Evolutionary conservation across 2,888 invertebrate genomes (phyloP), one percentile per base, ranked within the genome.

Genomic region (Pterostichus madidus): DNA sequence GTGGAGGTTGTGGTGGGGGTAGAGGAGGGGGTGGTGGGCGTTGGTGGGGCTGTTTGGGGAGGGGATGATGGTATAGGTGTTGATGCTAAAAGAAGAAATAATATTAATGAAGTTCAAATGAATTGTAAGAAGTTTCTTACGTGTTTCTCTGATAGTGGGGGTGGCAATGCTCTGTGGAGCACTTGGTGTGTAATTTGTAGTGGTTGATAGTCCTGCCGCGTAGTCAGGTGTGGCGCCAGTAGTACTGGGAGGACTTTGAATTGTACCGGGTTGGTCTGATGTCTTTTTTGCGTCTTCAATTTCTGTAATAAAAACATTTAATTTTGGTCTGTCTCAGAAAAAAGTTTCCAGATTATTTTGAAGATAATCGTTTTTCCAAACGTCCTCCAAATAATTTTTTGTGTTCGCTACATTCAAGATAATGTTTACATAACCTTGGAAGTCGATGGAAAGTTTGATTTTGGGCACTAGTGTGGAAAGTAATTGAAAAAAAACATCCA

Each of bases 121-220:
- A 3, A 24, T 24, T 24, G 1, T 24, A 39, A 3, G 5, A 5
- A 7, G 5, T 39, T 39, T 32, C 83, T 77, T 84, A 84, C 84
- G 75, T 68, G 80, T 71, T 59, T 84, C 81, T 77, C 79, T 24
- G 0, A 56, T 44, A 35, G 56, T 71, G 5, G 52, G 24, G 2
- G 15, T 49, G 8, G 83, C 11, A 0, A 68, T 77, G 2, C 46
- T 46, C 13, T 90, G 89, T 11, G 89, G 88, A n/a, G 90, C 89
- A 44, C 89, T 87, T 31, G 90, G 89, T 35, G 90, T 88, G 86
- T 90, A 91, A 4, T 89, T 86, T 5, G 90, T 89, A 17, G 94
- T 92, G 5, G 94, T 92, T 5, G 94, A 92, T 35, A 96, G 90
- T 10, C 96, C 96, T 79, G 95, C 95, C 8, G 96, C 96, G 89